These are phyloP conservation scores for Drosophila micromelanica DNA, from an alignment of 1,140 invertebrate genomes.

Conservation along the genomic window DNA sequence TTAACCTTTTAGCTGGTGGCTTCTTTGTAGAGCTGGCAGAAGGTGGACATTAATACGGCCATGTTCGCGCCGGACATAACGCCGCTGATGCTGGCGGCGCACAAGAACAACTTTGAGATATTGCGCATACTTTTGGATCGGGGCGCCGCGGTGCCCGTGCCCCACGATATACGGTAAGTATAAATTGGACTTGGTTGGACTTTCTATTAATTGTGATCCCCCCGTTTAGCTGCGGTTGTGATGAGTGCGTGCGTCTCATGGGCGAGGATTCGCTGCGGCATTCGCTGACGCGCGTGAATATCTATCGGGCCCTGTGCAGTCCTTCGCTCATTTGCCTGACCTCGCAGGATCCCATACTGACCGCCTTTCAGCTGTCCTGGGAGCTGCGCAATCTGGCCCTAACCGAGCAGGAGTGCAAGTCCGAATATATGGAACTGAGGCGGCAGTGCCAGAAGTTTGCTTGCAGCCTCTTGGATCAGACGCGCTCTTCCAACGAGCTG, in stretches of 20 bases:
- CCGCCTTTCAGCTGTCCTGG: slow-evolving; percentile 93
- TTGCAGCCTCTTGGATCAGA: slow-evolving; percentile 94
- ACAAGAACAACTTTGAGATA: slow-evolving; percentile 97
- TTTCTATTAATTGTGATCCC: neutral
- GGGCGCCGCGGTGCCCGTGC: slow-evolving; percentile 93
- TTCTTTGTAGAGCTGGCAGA: slow-evolving; percentile 91
- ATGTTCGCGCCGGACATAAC: slow-evolving; percentile 96
- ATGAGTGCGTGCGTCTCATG: slow-evolving; percentile 90
- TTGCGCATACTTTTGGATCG: slow-evolving; percentile 95
- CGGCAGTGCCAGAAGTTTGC: slow-evolving; percentile 96
- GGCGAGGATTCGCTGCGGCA: slow-evolving; percentile 92
- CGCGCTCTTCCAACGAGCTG: slow-evolving; percentile 94
- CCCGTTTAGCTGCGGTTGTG: slow-evolving; percentile 88
- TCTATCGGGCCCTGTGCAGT: slow-evolving; percentile 95
- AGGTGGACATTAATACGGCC: slow-evolving; percentile 91
- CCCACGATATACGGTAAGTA: slow-evolving; percentile 91
- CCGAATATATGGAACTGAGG: slow-evolving; percentile 92
- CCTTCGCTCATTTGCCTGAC: slow-evolving; percentile 95
- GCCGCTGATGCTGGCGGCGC: slow-evolving; percentile 95
- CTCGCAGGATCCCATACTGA: slow-evolving; percentile 93
- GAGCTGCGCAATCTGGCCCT: slow-evolving; percentile 91
- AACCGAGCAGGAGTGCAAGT: slow-evolving; percentile 92
- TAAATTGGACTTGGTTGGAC: too few species aligned
- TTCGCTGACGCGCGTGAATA: slow-evolving; percentile 95
- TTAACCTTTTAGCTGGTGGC: slow-evolving; percentile 13